phyloP scores from a whole-genome alignment of 2,888 invertebrate genomes.

The Pristionchus mayeri region DNA sequence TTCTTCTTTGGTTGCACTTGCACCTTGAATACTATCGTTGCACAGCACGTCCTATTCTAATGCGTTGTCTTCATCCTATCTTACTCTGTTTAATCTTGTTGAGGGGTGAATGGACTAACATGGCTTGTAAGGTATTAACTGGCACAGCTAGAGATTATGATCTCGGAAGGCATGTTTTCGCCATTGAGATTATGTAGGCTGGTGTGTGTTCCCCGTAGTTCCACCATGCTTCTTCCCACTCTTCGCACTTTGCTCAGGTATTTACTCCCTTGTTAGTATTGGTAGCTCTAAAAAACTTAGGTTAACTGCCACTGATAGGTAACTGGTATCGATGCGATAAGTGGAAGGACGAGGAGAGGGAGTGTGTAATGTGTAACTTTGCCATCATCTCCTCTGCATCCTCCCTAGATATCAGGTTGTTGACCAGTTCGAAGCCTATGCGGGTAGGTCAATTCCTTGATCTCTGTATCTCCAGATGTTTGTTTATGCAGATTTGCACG shows the following conservation, averaged over 20 bases:
- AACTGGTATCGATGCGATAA: conserved; percentile 37
- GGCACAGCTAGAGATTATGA: conserved; percentile 10
- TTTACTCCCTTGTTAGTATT: neutral
- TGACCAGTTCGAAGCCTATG: neutral
- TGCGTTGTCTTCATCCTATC: neutral
- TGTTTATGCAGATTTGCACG: too few relatives aligned
- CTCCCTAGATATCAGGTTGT: neutral
- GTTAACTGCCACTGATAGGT: neutral
- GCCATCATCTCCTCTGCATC: conserved; percentile 14
- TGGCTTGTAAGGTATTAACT: conserved; percentile 1
- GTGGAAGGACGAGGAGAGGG: neutral
- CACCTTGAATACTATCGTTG: neutral
- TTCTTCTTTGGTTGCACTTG: conserved; percentile 38
- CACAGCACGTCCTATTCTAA: neutral
- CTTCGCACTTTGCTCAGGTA: neutral
- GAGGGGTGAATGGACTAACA: neutral
- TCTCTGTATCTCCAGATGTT: too few relatives aligned
- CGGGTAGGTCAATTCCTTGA: conserved; percentile 3
- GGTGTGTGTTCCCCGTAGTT: conserved; percentile 22
- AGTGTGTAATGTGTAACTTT: conserved; percentile 34
- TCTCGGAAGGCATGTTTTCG: conserved; percentile 3
- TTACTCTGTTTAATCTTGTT: neutral
- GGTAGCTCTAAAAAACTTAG: neutral
- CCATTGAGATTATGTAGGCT: neutral
- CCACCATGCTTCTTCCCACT: neutral